Conservation (phyloP, 2,113 vertebrate species). For the Pimephales promelas region DNA sequence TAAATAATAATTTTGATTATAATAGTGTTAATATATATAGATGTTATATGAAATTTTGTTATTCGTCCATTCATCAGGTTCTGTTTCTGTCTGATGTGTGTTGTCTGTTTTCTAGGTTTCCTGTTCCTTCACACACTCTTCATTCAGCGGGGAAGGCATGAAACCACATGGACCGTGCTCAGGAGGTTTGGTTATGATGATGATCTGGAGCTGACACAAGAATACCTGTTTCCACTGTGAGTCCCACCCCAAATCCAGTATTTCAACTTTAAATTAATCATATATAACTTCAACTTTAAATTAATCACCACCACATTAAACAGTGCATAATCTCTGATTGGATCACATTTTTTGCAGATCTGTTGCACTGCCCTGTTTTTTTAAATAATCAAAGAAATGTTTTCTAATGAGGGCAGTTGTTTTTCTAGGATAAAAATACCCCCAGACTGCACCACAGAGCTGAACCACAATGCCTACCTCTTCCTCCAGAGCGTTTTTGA, state of each 20-base stretch:
- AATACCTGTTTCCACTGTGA: constrained; percentile 94
- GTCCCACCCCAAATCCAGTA: constrained; percentile 56
- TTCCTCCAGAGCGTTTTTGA: constrained; percentile 98
- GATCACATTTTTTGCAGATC: neutral
- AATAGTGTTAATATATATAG: too few species aligned
- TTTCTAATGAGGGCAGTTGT: constrained; percentile 16
- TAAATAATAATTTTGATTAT: too few species aligned
- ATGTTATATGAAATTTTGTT: too few species aligned
- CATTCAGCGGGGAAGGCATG: constrained; percentile 95
- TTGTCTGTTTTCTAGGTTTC: constrained; percentile 81
- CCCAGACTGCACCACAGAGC: constrained; percentile 93
- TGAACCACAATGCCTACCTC: constrained; percentile 97
- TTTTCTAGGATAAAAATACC: constrained; percentile 87
- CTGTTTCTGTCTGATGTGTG: neutral
- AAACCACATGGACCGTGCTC: constrained; percentile 97
- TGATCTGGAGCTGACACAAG: constrained; percentile 93
- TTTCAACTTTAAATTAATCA: neutral
- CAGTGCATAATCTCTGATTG: neutral
- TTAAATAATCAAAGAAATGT: neutral
- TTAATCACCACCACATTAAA: neutral
- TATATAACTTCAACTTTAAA: constrained; percentile 1
- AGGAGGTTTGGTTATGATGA: constrained; percentile 95
- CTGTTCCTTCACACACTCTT: constrained; percentile 98
- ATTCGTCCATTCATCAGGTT: neutral
- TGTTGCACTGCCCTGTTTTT: neutral